These are phyloP conservation scores for Atrina japonica DNA, from an alignment of 2,888 invertebrate genomes.

Conservation along the genomic window DNA sequence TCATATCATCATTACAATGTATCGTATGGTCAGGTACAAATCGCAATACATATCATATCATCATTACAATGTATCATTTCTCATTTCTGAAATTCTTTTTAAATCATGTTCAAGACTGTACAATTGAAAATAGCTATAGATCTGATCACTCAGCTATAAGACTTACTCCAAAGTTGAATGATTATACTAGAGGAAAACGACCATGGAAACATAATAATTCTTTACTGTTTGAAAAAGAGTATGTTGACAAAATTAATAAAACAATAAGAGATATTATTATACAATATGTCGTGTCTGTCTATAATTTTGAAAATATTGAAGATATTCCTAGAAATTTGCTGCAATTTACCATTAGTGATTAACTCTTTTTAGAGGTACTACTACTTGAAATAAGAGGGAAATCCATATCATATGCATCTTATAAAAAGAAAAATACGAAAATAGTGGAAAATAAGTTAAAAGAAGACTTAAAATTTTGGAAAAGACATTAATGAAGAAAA, in stretches of 20 bases:
- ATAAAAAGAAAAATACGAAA: neutral
- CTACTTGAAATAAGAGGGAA: conserved; percentile 2
- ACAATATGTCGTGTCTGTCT: neutral
- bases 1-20: too few species aligned
- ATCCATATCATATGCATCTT: neutral
- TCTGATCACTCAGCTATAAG: conserved; percentile 4
- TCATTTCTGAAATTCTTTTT: neutral
- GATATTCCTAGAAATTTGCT: neutral
- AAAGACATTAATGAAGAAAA: neutral
- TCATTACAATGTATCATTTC: too few species aligned
- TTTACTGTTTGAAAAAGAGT: neutral
- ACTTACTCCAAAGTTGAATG: conserved; percentile 1
- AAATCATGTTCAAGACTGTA: neutral
- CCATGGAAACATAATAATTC: conserved; percentile 20
- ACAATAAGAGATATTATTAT: neutral
- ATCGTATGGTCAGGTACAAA: too few species aligned
- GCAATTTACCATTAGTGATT: neutral
- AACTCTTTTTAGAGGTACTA: conserved; percentile 5
- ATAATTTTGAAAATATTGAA: neutral
- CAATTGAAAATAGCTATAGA: conserved; percentile 7
- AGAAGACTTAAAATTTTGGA: neutral
- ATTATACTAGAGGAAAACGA: conserved; percentile 4
- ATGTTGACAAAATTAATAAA: neutral
- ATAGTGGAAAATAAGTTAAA: neutral
- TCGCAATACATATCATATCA: too few species aligned